These are phyloP conservation scores for Trididemnum nubilum DNA, from an alignment of 23 tunicate species.

Conservation along the genomic window DNA sequence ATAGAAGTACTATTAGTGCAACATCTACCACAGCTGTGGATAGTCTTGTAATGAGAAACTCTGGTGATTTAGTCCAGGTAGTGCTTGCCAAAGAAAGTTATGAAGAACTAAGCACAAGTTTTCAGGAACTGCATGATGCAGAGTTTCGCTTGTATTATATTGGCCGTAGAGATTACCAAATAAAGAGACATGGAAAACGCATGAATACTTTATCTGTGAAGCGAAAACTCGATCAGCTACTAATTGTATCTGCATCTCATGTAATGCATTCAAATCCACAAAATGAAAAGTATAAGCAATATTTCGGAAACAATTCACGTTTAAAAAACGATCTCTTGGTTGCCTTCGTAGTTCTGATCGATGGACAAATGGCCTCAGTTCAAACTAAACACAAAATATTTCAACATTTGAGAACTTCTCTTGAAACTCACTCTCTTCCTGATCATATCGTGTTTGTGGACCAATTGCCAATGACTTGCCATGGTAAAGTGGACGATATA, in stretches of 20 bases:
- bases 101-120: neutral
- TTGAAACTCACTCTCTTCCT: constrained; percentile 57
- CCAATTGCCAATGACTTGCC: constrained; percentile 56
- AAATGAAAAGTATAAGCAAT: neutral
- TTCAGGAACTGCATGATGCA: neutral
- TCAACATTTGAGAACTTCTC: neutral
- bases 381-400: neutral
- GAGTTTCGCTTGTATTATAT: constrained; percentile 26
- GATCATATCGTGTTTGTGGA: constrained; percentile 52
- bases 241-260: constrained; percentile 25
- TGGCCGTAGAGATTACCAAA: constrained; percentile 55
- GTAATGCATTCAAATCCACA: constrained; percentile 2
- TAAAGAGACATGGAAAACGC: constrained; percentile 77
- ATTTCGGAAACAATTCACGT: neutral
- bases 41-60: constrained; percentile 11
- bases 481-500: constrained; percentile 76
- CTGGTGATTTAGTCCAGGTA: constrained; percentile 57
- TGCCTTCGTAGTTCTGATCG: neutral
- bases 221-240: constrained; percentile 11
- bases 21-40: too few species aligned
- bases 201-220: constrained; percentile 46
- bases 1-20: neutral
- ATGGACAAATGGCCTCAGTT: neutral
- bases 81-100: neutral
- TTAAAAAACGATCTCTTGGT: neutral